A percentile compares a stretch with the other conserved stretches of the same genome.
These are phyloP conservation scores for Trachythela sp. DNA, from an alignment of 64 coral and sea anemone genomes.

Conservation along the genomic window DNA sequence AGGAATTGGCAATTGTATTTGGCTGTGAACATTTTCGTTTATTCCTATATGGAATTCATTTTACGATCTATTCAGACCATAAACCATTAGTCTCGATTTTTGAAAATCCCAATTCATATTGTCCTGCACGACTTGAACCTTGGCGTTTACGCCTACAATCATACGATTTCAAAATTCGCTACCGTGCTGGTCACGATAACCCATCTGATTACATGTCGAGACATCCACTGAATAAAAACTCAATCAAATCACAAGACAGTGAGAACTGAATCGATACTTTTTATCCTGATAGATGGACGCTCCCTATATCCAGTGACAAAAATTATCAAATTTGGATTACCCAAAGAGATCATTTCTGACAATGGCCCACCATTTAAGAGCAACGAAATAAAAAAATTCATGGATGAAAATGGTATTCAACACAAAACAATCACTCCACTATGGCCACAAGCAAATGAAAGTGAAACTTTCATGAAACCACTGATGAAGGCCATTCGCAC, in stretches of 20 bases:
- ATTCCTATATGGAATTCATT: too few species aligned
- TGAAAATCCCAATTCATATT: conserved; percentile 19
- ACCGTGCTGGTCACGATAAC: background rate
- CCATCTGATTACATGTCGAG: background rate
- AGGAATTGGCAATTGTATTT: too few species aligned
- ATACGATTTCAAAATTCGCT: background rate
- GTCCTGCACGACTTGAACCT: conserved; percentile 33
- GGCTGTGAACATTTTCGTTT: too few species aligned
- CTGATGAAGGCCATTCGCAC: background rate
- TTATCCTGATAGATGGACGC: conserved; percentile 28
- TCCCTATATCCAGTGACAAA: conserved; percentile 36
- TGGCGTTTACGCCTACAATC: conserved; percentile 42
- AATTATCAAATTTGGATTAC: conserved; percentile 36
- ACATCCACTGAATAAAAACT: too few species aligned
- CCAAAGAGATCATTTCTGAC: conserved; percentile 4
- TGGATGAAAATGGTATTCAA: background rate
- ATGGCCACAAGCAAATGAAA: background rate
- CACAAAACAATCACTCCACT: background rate
- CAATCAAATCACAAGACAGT: background rate
- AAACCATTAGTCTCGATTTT: conserved; percentile 37
- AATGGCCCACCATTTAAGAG: conserved; percentile 8
- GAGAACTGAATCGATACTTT: background rate
- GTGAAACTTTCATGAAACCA: too few species aligned
- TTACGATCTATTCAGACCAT: conserved; percentile 30
- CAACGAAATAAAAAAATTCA: background rate